Conservation (phyloP, 1,140 invertebrate genomes). For the Stegodyphus dumicola region DNA sequence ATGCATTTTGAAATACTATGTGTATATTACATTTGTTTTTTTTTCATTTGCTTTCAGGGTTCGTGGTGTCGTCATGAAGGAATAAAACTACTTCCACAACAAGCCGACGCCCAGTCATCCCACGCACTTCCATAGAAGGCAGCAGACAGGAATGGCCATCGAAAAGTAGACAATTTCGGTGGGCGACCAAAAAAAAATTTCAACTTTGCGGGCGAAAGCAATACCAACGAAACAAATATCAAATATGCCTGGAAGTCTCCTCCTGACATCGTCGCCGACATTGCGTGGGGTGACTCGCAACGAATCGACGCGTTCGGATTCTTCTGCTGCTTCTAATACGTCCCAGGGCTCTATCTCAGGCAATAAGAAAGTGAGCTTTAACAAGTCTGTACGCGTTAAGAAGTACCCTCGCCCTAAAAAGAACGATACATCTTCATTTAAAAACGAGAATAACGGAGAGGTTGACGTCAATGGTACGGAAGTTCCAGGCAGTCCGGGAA, state of each 20-base stretch:
- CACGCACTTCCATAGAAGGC: constrained; percentile 16
- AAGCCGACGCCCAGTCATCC: constrained; percentile 46
- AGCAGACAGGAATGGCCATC: constrained; percentile 17
- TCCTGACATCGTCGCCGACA: constrained; percentile 24
- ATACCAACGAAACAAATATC: not conserved
- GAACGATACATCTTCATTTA: not conserved
- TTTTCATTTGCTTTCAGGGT: constrained; percentile 11
- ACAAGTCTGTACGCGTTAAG: constrained; percentile 57
- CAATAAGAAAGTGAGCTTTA: constrained; percentile 62
- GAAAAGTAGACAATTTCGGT: constrained; percentile 26
- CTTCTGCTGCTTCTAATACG: constrained; percentile 37
- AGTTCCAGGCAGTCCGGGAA: constrained; percentile 38
- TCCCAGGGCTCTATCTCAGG: constrained; percentile 37
- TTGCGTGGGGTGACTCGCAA: constrained; percentile 43
- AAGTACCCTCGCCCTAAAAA: constrained; percentile 55
- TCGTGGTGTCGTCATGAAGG: constrained; percentile 4
- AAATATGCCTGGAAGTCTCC: constrained; percentile 60
- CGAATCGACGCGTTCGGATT: constrained; percentile 53
- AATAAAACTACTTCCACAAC: not conserved
- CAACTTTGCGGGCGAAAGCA: not conserved
- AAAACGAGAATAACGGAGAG: not conserved
- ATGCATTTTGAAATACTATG: not conserved
- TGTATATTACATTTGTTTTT: not conserved
- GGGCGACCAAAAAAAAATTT: constrained; percentile 18
- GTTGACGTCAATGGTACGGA: constrained; percentile 1